Conservation (phyloP, 2,113 vertebrate genomes). For the Eclectus roratus region DNA sequence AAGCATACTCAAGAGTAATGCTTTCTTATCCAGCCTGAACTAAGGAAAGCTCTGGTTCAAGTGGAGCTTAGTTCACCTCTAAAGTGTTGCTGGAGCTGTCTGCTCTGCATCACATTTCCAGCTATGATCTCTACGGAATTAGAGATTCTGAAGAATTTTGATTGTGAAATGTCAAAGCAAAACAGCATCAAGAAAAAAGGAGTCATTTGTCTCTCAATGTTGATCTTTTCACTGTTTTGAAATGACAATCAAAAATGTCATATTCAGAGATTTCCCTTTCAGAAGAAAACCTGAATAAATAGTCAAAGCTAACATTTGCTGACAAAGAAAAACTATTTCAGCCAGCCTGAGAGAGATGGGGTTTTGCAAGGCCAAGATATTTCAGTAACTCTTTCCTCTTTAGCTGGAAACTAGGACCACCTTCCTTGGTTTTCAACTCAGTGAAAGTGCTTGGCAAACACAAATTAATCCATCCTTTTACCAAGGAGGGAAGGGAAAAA, state of each 20-base stretch:
- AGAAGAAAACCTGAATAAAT: slow-evolving; percentile 29
- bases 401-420: neutral
- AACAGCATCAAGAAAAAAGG: neutral
- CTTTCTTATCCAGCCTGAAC: neutral
- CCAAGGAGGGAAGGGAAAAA: neutral
- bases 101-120: neutral
- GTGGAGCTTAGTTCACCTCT: neutral
- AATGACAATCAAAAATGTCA: slow-evolving; percentile 18
- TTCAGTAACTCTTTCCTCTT: neutral
- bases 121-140: neutral
- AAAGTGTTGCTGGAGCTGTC: neutral
- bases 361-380: neutral
- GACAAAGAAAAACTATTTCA: slow-evolving; percentile 33
- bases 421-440: neutral
- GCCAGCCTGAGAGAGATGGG: neutral
- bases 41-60: neutral
- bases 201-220: neutral
- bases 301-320: slow-evolving; percentile 34
- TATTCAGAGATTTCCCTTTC: slow-evolving; percentile 5
- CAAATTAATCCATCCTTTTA: neutral
- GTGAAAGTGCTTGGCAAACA: neutral
- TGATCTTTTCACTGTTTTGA: slow-evolving; percentile 27
- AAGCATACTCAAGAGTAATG: neutral
- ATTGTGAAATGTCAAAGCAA: neutral
- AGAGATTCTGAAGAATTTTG: slow-evolving; percentile 8